These are phyloP conservation scores for Aphrocallistes beatrix DNA, from an alignment of 37 sponge, comb jelly and placozoan genomes.

Conservation along the genomic window DNA sequence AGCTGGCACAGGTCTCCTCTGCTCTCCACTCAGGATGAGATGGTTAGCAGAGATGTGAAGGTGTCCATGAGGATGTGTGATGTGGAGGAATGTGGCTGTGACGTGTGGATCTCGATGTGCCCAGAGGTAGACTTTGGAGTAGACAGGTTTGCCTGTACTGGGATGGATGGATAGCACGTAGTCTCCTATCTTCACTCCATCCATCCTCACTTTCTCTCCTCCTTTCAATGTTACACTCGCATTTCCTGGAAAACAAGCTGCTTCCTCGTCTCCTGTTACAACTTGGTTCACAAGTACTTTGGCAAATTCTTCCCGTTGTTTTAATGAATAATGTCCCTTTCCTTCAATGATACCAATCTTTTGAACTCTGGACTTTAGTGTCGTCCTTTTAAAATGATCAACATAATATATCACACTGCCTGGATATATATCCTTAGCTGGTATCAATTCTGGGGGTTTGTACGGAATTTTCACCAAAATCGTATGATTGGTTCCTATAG, in stretches of 20 bases:
- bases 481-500: background rate
- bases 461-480: background rate
- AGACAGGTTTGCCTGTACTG: slow-evolving; percentile 8
- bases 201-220: slow-evolving; percentile 3
- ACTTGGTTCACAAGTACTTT: background rate
- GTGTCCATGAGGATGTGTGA: slow-evolving; percentile 19
- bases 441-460: background rate
- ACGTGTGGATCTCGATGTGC: slow-evolving; percentile 13
- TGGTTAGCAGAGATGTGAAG: slow-evolving; percentile 16
- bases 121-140: slow-evolving; percentile 2
- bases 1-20: slow-evolving; percentile 12
- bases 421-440: background rate
- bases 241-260: slow-evolving; percentile 9
- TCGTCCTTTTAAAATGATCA: background rate
- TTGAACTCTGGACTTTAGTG: background rate
- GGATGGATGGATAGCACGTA: slow-evolving; percentile 13
- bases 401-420: background rate
- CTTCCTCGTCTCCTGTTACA: background rate
- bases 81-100: slow-evolving; percentile 19
- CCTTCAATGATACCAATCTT: background rate
- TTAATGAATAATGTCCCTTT: background rate
- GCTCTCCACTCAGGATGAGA: slow-evolving; percentile 2
- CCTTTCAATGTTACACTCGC: background rate
- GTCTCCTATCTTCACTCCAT: slow-evolving; percentile 16
- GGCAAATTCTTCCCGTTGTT: background rate